phyloP scores from a whole-genome alignment of 2,797 vertebrate species.

The Scomberomorus guttatus region DNA sequence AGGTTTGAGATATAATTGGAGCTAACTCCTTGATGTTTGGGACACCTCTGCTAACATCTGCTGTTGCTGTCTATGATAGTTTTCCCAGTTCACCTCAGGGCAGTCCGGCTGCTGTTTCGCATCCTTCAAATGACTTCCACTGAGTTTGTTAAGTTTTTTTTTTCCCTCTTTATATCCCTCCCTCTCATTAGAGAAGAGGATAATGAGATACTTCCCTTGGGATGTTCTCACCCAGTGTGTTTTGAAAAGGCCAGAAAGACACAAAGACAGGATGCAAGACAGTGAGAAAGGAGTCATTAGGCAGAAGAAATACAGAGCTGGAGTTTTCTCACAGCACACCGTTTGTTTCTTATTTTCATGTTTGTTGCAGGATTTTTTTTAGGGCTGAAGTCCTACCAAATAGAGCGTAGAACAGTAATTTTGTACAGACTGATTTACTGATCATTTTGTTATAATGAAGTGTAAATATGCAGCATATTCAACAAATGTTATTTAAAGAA shows the following conservation, averaged over 20 bases:
- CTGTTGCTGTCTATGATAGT: constrained; percentile 27
- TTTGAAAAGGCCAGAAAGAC: constrained; percentile 56
- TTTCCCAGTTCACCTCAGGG: constrained; percentile 66
- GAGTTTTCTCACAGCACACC: constrained; percentile 5
- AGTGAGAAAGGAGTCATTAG: constrained; percentile 44
- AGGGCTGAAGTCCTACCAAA: constrained; percentile 18
- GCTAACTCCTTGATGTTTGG: constrained; percentile 23
- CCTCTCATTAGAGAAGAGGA: constrained; percentile 53
- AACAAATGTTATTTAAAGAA: constrained; percentile 74
- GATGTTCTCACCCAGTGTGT: constrained; percentile 56
- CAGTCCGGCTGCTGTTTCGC: constrained; percentile 32
- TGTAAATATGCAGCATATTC: constrained; percentile 62
- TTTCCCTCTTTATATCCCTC: neutral
- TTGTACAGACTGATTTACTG: constrained; percentile 39
- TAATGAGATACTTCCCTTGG: constrained; percentile 62
- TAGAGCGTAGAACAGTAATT: neutral
- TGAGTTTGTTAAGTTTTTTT: constrained; percentile 25
- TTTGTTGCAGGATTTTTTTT: constrained; percentile 29
- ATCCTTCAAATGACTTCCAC: constrained; percentile 62
- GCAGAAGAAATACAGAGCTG: constrained; percentile 1
- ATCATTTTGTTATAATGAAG: constrained; percentile 1
- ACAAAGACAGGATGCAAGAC: constrained; percentile 43
- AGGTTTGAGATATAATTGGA: constrained; percentile 40
- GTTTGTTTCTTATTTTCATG: constrained; percentile 9
- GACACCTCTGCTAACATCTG: constrained; percentile 11